These are phyloP conservation scores for Scotopteryx bipunctaria DNA, from an alignment of 2,888 invertebrate genomes.

Conservation along the genomic window DNA sequence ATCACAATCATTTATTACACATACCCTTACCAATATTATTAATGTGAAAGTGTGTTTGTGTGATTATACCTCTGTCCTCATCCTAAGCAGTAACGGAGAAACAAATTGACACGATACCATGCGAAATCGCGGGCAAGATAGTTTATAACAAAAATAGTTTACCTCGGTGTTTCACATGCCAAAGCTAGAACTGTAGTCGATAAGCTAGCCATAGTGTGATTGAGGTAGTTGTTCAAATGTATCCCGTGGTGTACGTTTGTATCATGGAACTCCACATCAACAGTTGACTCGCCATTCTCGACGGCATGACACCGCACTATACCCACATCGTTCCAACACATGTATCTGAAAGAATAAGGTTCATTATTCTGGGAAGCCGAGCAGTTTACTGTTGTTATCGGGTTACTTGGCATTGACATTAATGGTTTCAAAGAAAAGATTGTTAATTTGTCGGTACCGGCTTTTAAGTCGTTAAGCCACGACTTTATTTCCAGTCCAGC, in stretches of 20 bases:
- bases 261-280: slow-evolving; percentile 98
- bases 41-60: no score
- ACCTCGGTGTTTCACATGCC: slow-evolving; percentile 88
- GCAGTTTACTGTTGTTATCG: neutral
- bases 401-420: neutral
- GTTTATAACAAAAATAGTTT: no score
- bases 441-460: neutral
- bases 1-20: no score
- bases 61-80: no score
- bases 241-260: slow-evolving; percentile 93
- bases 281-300: slow-evolving; percentile 88
- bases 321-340: slow-evolving; percentile 97
- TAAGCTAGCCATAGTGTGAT: slow-evolving; percentile 94
- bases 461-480: neutral
- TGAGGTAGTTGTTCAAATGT: slow-evolving; percentile 92
- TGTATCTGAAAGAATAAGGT: slow-evolving; percentile 68
- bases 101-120: no score
- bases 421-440: neutral
- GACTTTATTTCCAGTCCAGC: no score
- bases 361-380: slow-evolving; percentile 3
- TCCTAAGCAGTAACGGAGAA: no score
- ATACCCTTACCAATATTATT: no score
- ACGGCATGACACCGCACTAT: slow-evolving; percentile 91
- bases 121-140: no score
- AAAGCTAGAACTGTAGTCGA: slow-evolving; percentile 91